A percentile compares a stretch with the other conserved stretches of the same genome.
phyloP scores from a whole-genome alignment of 2,113 vertebrate species.

The Colinus virginianus region DNA sequence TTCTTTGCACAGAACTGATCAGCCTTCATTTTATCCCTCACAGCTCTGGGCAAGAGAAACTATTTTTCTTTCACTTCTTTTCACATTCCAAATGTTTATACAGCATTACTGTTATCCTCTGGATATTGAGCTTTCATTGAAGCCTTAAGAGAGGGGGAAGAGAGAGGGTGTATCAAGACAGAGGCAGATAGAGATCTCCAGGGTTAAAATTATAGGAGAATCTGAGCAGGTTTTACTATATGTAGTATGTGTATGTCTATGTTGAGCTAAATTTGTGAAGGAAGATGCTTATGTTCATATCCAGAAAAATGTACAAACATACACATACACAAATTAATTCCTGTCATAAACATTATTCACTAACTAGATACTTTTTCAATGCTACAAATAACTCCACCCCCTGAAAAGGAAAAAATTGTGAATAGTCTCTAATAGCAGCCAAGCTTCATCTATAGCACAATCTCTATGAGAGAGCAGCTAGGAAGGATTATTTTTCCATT shows the following conservation, averaged over 20 bases:
- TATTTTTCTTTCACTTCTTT: not conserved
- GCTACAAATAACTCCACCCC: not conserved
- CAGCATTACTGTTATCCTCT: not conserved
- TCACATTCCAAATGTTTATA: constrained; percentile 6
- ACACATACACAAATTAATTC: not conserved
- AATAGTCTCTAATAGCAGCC: not conserved
- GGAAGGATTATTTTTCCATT: not conserved
- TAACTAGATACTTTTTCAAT: not conserved
- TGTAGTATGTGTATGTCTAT: not conserved
- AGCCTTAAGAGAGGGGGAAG: not conserved
- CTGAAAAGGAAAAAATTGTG: not conserved
- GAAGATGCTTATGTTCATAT: not conserved
- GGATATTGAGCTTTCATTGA: not conserved
- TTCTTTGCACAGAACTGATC: constrained; percentile 18
- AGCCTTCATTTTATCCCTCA: constrained; percentile 23
- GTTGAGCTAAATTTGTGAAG: fast-evolving
- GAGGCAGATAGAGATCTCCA: not conserved
- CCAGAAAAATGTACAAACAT: not conserved
- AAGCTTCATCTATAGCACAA: not conserved
- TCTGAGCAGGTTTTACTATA: not conserved
- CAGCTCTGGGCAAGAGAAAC: not conserved
- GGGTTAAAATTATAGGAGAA: not conserved
- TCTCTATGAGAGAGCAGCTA: not conserved
- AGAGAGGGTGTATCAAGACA: not conserved
- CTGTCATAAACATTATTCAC: not conserved